phyloP scores from a whole-genome alignment of 2,888 invertebrate species.

The Ptycholaimellus sp. region DNA sequence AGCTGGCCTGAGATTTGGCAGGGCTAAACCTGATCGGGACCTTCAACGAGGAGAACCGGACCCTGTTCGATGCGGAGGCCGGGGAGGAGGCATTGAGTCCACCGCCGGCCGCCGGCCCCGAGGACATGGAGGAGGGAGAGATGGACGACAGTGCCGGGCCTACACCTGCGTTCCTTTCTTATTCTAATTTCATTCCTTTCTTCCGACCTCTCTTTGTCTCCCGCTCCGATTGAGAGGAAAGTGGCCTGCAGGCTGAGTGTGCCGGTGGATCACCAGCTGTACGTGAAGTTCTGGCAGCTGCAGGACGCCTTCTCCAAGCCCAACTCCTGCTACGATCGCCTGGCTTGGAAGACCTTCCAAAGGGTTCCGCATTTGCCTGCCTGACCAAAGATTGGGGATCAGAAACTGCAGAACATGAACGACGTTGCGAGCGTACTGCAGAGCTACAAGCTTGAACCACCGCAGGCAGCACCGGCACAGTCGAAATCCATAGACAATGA shows the following conservation, averaged over 20 bases:
- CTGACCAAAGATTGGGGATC: no score
- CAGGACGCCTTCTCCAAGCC: conserved; percentile 91
- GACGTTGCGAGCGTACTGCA: conserved; percentile 67
- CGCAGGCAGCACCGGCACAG: conserved; percentile 6
- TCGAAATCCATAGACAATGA: no score
- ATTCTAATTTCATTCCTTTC: no score
- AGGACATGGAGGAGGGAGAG: conserved; percentile 15
- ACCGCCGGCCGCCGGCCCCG: conserved; percentile 5
- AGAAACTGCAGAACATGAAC: conserved; percentile 60
- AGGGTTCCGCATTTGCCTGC: no score
- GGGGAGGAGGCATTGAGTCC: conserved; percentile 10
- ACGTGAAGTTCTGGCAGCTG: conserved; percentile 86
- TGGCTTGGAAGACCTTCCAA: conserved; percentile 66
- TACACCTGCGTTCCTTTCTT: no score
- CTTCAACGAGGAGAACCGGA: conserved; percentile 82
- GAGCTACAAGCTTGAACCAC: conserved; percentile 55
- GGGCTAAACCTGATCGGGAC: conserved; percentile 88
- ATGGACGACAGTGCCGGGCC: no score
- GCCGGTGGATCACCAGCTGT: conserved; percentile 66
- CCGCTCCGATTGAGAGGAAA: no score
- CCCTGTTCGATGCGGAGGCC: conserved; percentile 55
- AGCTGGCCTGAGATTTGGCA: no score
- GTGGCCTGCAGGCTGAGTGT: no score
- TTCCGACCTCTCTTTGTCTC: no score
- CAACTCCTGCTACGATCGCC: conserved; percentile 62